These are phyloP conservation scores for Orientallactaga bullata DNA, from an alignment of 2,113 vertebrate species.

Conservation along the genomic window DNA sequence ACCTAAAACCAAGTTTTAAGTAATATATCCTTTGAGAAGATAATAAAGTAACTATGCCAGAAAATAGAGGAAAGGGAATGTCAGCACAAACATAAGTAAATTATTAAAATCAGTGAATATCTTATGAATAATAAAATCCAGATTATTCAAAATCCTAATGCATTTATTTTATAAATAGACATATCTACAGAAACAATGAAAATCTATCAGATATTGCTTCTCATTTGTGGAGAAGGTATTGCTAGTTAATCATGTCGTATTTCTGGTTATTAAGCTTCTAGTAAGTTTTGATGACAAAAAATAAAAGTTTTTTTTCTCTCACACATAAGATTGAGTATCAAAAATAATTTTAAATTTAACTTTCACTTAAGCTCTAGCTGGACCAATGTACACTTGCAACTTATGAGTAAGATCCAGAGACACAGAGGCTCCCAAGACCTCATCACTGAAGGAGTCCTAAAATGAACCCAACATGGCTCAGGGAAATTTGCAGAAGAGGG, in stretches of 20 bases:
- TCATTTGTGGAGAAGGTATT: not conserved
- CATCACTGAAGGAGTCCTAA: too few relatives aligned
- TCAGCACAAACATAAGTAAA: constrained; percentile 33
- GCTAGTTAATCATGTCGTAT: not conserved
- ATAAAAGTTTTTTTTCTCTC: not conserved
- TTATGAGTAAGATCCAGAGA: too few relatives aligned
- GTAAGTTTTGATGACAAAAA: not conserved
- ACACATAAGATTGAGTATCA: not conserved
- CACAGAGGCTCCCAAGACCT: too few relatives aligned
- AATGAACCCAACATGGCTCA: too few relatives aligned
- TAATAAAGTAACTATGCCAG: constrained; percentile 38
- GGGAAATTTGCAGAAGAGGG: too few relatives aligned
- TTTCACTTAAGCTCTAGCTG: not conserved
- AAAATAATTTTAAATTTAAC: constrained; percentile 22
- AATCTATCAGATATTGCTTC: not conserved
- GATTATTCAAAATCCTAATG: not conserved
- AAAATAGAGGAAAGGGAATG: constrained; percentile 35
- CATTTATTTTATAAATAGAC: not conserved
- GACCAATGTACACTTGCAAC: not conserved
- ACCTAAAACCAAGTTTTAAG: not conserved
- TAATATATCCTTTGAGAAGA: constrained; percentile 24
- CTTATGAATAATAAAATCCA: constrained; percentile 22
- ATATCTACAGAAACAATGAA: not conserved
- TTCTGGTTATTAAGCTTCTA: not conserved
- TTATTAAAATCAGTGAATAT: constrained; percentile 48